Conservation (phyloP, 2,888 invertebrate species). For the Muscina levida region DNA sequence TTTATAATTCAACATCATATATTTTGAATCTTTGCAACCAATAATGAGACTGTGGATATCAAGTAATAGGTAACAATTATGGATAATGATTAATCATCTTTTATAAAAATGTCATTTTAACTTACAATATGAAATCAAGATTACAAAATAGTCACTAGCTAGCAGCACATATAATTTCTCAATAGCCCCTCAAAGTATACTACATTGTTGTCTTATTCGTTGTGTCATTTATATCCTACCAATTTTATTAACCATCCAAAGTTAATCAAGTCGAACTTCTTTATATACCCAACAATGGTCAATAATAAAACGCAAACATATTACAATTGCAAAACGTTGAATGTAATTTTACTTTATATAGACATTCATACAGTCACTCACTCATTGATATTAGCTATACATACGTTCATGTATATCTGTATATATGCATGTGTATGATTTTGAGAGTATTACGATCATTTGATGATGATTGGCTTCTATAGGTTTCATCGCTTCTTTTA, state of each 20-base stretch:
- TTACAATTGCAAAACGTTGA: slow-evolving; percentile 59
- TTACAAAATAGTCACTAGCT: too few species aligned
- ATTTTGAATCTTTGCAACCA: too few species aligned
- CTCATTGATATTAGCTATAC: neutral
- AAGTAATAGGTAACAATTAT: too few species aligned
- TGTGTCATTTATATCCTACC: too few species aligned
- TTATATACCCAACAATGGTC: neutral
- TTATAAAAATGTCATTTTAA: too few species aligned
- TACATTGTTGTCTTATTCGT: too few species aligned
- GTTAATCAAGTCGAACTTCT: neutral
- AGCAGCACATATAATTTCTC: too few species aligned
- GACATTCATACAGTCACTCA: neutral
- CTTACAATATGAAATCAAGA: too few species aligned
- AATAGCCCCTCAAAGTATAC: too few species aligned
- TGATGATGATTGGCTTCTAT: slow-evolving; percentile 34
- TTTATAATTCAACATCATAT: too few species aligned
- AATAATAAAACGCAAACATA: neutral
- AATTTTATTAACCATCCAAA: slow-evolving; percentile 10
- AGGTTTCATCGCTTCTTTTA: slow-evolving; percentile 2
- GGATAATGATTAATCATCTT: too few species aligned
- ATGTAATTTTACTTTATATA: slow-evolving; percentile 53
- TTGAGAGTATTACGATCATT: slow-evolving; percentile 10
- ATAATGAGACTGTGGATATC: too few species aligned
- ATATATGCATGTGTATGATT: neutral
- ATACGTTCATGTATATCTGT: neutral